Evolutionary conservation across 2,113 vertebrate genomes (phyloP).

Genomic region (Oncorhynchus kisutch): DNA sequence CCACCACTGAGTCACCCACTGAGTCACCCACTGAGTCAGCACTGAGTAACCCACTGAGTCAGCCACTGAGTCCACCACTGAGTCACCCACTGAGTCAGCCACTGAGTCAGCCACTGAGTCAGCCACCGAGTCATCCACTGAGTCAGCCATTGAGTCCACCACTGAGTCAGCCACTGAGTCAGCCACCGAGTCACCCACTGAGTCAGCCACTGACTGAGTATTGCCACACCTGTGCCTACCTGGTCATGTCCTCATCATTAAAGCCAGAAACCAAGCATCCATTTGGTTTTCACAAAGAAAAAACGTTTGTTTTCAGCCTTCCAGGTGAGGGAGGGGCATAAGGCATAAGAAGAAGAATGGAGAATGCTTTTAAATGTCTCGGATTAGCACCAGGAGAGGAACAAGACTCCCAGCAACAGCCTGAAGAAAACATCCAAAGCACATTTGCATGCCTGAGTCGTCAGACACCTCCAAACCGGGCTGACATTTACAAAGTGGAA

Average conservation of each 20-base stretch:
- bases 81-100: too few relatives aligned
- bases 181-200: slow-evolving; percentile 18
- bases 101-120: too few relatives aligned
- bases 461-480: slow-evolving; percentile 64
- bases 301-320: slow-evolving; percentile 33
- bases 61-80: slow-evolving; percentile 6
- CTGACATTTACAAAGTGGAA: slow-evolving; percentile 72
- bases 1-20: too few relatives aligned
- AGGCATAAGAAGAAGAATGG: slow-evolving; percentile 41
- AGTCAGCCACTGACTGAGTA: slow-evolving; percentile 23
- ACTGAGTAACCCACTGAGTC: too few relatives aligned
- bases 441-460: slow-evolving; percentile 68
- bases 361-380: slow-evolving; percentile 62
- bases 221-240: background rate
- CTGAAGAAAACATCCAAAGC: slow-evolving; percentile 60
- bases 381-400: slow-evolving; percentile 53
- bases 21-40: slow-evolving; percentile 16
- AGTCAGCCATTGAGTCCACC: slow-evolving; percentile 1
- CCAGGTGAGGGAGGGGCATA: slow-evolving; percentile 25
- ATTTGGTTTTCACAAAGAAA: slow-evolving; percentile 37
- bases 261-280: slow-evolving; percentile 46
- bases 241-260: slow-evolving; percentile 51
- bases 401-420: slow-evolving; percentile 51
- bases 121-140: slow-evolving; percentile 15
- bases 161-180: background rate